Base-by-base conservation (phyloP, 2,113 vertebrate species). In the Myrmecophaga tridactyla region DNA sequence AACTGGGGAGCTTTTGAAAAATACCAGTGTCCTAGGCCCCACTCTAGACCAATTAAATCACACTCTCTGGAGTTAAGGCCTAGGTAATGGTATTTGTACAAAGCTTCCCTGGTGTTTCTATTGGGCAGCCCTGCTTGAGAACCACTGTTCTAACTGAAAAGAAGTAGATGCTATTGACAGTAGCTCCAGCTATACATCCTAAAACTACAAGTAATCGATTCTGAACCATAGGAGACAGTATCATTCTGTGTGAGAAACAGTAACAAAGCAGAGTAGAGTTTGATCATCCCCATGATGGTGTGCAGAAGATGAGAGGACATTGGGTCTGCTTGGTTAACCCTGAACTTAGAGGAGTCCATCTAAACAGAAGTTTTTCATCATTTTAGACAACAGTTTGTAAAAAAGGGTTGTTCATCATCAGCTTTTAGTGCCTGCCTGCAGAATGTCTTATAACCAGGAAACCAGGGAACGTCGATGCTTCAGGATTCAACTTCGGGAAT, bases 401-500 rank as follows among this genome's bases (percentile, higher is more conserved):
- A n/a, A 48, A 65, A 58, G 36, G 29, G 63, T 89, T 93, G 77
- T 92, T 84, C 92, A 75, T 8, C 67, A 82, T 96, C 84, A 85
- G 73, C 62, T 58, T 93, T 95, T 94, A 97, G 82, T 94, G 69
- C 60, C 83, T 89, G 34, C 80, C 93, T 92, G 73, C 58, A 96
- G 89, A 97, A 92, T 67, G 85, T 91, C 62, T 82, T 96, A 92
- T 77, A 89, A 89, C 83, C 60, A 48, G 92, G 90, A 86, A 96
- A 92, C 58, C 76, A 90, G 62, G 34, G 51, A 92, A 84, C 92
- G 13, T 92, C 85, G 96, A 65, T 62, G 78, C 97, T 97, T 97
- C 93, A 96, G 88, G 90, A 90, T 97, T 81, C 1, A 85, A 53
- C 48, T 97, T 89, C 96, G 96, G 84, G 91, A 97, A 97, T 95